Conservation (phyloP, 2,113 vertebrate species). For the Falcunculus frontatus region DNA sequence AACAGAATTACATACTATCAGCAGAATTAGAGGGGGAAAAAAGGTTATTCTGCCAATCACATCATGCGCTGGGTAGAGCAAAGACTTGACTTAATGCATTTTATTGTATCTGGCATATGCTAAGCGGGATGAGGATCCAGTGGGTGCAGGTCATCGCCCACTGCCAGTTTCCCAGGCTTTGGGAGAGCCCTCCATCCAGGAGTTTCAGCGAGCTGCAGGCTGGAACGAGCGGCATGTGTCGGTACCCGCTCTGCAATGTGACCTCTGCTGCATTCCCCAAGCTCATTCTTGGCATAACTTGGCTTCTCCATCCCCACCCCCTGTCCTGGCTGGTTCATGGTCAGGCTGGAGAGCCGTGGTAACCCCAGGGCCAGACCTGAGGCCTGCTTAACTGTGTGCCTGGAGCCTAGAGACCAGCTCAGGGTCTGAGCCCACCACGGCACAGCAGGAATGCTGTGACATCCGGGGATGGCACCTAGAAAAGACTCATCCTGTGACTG, state of each 20-base stretch:
- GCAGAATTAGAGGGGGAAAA: not conserved
- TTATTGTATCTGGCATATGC: conserved; percentile 23
- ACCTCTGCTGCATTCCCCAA: conserved; percentile 42
- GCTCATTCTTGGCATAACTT: conserved; percentile 62
- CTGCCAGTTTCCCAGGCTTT: conserved; percentile 63
- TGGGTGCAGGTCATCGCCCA: conserved; percentile 70
- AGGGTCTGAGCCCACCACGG: not conserved
- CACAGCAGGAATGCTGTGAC: not conserved
- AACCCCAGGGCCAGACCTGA: not conserved
- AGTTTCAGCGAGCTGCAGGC: not conserved
- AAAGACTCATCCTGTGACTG: not conserved
- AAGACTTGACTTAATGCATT: conserved; percentile 22
- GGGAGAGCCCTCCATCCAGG: not conserved
- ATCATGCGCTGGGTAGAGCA: not conserved
- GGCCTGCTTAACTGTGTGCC: not conserved
- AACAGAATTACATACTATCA: conserved; percentile 26
- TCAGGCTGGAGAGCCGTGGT: not conserved
- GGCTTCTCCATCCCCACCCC: conserved; percentile 7
- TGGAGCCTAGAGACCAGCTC: not conserved
- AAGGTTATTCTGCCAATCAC: not conserved
- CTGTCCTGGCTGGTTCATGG: not conserved
- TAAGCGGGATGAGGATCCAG: conserved; percentile 20
- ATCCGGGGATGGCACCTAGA: not conserved
- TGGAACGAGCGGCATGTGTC: not conserved
- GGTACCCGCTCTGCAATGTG: conserved; percentile 34